Conservation (phyloP, 2,113 vertebrate genomes). For the Nibea albiflora region DNA sequence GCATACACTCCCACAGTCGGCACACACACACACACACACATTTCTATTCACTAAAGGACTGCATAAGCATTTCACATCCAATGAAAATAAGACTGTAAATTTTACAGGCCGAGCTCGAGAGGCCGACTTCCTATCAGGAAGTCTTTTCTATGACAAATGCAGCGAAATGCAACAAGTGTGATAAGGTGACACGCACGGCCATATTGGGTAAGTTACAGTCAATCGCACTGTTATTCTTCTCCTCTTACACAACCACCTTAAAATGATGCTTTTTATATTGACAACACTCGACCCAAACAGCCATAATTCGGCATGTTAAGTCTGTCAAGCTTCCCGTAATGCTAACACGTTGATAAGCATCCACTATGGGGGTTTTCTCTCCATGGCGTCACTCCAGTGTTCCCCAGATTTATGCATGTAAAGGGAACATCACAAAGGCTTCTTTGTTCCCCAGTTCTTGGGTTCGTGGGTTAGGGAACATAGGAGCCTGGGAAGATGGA, state of each 20-base stretch:
- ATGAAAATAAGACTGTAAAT: constrained; percentile 58
- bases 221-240: not conserved
- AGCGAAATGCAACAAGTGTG: constrained; percentile 21
- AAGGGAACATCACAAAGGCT: no score
- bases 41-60: constrained; percentile 31
- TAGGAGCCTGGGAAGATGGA: no score
- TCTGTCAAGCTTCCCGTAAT: no score
- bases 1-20: constrained; percentile 22
- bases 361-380: no score
- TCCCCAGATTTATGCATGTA: no score
- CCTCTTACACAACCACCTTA: not conserved
- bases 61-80: constrained; percentile 53
- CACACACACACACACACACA: constrained; percentile 23
- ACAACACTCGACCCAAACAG: no score
- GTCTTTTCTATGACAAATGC: constrained; percentile 13
- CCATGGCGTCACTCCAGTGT: no score
- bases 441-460: no score
- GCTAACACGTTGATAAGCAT: no score
- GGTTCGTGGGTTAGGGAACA: no score
- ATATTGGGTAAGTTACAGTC: constrained; percentile 6
- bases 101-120: constrained; percentile 15
- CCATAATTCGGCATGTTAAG: no score
- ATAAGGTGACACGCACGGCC: constrained; percentile 38
- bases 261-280: not conserved
- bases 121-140: constrained; percentile 60